Conservation (phyloP, 2,888 invertebrate species). For the Amorpha juglandis region DNA sequence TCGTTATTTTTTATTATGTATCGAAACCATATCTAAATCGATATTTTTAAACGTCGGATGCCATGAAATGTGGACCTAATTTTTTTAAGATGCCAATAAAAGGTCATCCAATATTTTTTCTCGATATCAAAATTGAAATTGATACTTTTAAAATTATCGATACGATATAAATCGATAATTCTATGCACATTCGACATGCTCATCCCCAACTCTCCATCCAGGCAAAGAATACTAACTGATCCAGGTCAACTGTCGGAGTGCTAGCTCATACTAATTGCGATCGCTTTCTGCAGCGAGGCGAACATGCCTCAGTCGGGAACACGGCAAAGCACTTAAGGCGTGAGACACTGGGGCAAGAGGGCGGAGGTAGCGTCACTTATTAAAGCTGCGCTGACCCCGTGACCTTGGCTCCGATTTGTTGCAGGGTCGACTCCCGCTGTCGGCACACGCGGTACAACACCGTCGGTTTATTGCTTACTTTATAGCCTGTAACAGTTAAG, state of each 20-base stretch:
- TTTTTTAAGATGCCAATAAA: too few relatives aligned
- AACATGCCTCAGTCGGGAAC: not conserved
- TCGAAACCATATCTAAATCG: too few relatives aligned
- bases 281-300: not conserved
- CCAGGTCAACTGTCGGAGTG: not conserved
- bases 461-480: not conserved
- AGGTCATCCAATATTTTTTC: too few relatives aligned
- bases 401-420: conserved; percentile 18
- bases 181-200: too few relatives aligned
- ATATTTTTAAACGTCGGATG: too few relatives aligned
- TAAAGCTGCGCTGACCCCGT: conserved; percentile 8
- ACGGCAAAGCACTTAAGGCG: conserved; percentile 10
- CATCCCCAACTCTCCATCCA: too few relatives aligned
- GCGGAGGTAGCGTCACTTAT: not conserved
- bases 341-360: not conserved
- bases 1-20: too few relatives aligned
- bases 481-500: too few relatives aligned
- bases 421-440: conserved; percentile 21
- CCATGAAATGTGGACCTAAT: too few relatives aligned
- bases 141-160: too few relatives aligned
- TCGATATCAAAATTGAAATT: too few relatives aligned
- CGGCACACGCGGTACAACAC: conserved; percentile 2
- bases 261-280: not conserved
- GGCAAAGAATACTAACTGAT: not conserved
- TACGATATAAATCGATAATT: too few relatives aligned